Evolutionary conservation across 2,888 invertebrate species (phyloP).

Genomic region (Geophilus truncorum): DNA sequence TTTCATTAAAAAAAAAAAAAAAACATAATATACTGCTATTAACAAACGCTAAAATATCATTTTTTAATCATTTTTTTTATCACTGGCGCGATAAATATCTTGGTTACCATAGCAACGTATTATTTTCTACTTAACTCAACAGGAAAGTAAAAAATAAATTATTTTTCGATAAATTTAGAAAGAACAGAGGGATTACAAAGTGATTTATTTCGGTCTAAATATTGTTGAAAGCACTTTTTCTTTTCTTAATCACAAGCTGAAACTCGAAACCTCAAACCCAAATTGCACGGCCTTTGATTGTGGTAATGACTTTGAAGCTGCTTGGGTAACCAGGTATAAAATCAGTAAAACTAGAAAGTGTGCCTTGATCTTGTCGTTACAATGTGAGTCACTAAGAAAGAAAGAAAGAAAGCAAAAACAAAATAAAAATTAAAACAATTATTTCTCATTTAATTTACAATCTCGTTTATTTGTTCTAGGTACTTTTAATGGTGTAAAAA

Average conservation of each 20-base stretch:
- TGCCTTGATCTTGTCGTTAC: not conserved
- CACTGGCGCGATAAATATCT: not conserved
- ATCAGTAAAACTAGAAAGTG: not conserved
- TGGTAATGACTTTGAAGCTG: conserved; percentile 11
- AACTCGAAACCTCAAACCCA: not conserved
- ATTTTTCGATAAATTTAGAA: not conserved
- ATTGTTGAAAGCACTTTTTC: conserved; percentile 1
- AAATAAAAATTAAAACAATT: not conserved
- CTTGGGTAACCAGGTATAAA: conserved; percentile 6
- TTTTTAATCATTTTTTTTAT: not conserved
- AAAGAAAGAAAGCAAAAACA: not conserved
- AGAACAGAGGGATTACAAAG: not conserved
- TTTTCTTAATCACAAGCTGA: not conserved
- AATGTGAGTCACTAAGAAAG: not conserved
- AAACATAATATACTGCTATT: not conserved
- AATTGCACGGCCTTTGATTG: not conserved
- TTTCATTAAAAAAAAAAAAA: no score
- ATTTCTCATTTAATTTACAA: not conserved
- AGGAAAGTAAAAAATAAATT: no score
- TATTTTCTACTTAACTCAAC: not conserved
- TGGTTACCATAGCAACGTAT: not conserved
- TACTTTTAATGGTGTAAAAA: not conserved
- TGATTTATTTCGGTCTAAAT: not conserved
- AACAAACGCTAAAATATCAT: not conserved
- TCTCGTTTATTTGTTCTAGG: not conserved